A percentile compares a stretch with the other conserved stretches of the same genome.
phyloP scores from a whole-genome alignment of 2,888 invertebrate genomes.

The Chydorus sphaericus region DNA sequence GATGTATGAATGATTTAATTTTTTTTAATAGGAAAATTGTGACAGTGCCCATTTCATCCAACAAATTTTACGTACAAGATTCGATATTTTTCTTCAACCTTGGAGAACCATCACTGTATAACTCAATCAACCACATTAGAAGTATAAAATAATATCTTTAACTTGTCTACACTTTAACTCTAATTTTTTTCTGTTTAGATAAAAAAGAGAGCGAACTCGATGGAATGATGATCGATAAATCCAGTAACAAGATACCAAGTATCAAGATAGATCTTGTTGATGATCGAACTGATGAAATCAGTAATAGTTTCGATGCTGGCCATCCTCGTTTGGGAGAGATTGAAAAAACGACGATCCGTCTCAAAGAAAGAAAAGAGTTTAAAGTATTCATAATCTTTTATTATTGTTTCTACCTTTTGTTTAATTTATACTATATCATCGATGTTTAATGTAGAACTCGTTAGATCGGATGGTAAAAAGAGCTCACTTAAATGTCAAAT shows the following conservation, averaged over 20 bases:
- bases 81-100: conserved; percentile 84
- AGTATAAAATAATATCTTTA: no score
- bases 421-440: no score
- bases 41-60: conserved; percentile 74
- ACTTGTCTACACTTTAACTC: background rate
- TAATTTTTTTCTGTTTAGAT: background rate
- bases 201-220: background rate
- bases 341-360: conserved; percentile 67
- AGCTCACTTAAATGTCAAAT: conserved; percentile 81
- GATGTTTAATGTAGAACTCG: conserved; percentile 50
- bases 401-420: no score
- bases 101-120: conserved; percentile 72
- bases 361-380: conserved; percentile 97
- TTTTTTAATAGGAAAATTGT: conserved; percentile 61
- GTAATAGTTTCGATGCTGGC: conserved; percentile 44
- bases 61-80: conserved; percentile 95
- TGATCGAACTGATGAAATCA: no score
- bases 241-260: no score
- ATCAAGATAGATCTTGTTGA: no score
- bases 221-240: no score
- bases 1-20: conserved; percentile 1
- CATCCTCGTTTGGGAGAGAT: conserved; percentile 81
- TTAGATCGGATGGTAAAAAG: conserved; percentile 96
- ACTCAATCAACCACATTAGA: conserved; percentile 44
- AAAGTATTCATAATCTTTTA: conserved; percentile 60